Conservation (phyloP, 2,113 vertebrate genomes). For the Cygnus buccinator region DNA sequence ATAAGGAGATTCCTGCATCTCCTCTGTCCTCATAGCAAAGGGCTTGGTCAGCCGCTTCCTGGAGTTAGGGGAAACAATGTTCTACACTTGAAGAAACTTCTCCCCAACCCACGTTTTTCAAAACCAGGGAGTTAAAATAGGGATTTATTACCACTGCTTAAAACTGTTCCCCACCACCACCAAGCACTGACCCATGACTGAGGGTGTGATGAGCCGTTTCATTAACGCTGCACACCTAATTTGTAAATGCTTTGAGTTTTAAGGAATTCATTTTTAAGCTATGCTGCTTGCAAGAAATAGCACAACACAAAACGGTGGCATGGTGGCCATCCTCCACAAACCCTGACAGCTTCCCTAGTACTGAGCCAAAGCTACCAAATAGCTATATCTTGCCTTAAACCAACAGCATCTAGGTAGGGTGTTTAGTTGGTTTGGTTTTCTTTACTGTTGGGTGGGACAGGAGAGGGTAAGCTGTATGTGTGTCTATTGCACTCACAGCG, state of each 20-base stretch:
- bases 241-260: neutral
- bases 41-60: neutral
- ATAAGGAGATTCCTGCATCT: neutral
- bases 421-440: accelerated
- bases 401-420: accelerated
- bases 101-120: neutral
- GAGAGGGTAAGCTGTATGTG: neutral
- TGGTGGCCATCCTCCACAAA: neutral
- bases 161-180: neutral
- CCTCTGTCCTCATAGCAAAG: neutral
- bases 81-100: neutral
- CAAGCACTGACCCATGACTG: neutral
- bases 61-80: neutral
- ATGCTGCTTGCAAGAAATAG: neutral
- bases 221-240: neutral
- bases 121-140: neutral
- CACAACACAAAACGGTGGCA: accelerated
- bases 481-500: neutral
- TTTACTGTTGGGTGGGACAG: neutral
- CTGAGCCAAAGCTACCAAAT: neutral
- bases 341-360: neutral
- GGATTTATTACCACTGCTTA: neutral
- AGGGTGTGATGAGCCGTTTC: accelerated
- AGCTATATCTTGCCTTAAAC: accelerated
- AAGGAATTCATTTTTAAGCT: neutral